Evolutionary conservation across 1,140 invertebrate genomes (phyloP).

Genomic region (Drosophila asahinai): DNA sequence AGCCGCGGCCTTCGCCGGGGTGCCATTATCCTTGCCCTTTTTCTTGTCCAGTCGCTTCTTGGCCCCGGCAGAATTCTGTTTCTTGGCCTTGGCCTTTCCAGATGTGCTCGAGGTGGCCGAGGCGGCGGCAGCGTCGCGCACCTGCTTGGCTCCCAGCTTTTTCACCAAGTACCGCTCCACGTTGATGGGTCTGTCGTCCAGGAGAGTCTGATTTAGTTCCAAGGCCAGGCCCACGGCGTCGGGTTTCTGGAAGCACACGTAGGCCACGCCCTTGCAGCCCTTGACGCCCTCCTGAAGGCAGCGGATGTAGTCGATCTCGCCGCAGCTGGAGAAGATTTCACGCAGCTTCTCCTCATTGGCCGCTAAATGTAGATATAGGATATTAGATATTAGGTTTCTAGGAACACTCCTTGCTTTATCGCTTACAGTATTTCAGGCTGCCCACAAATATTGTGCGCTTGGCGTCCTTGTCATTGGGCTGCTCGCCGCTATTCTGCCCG

Average conservation of each 20-base stretch:
- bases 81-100: conserved; percentile 45
- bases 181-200: conserved; percentile 80
- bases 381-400: neutral
- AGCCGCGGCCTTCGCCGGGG: neutral
- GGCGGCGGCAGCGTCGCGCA: conserved; percentile 51
- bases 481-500: conserved; percentile 4
- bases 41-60: conserved; percentile 67
- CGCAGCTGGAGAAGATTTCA: conserved; percentile 81
- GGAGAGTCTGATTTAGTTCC: conserved; percentile 73
- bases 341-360: conserved; percentile 73
- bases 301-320: conserved; percentile 81
- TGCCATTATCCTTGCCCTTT: conserved; percentile 47
- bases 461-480: conserved; percentile 62
- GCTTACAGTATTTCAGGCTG: conserved; percentile 88
- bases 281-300: conserved; percentile 72
- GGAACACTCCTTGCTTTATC: neutral
- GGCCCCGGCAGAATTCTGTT: conserved; percentile 45
- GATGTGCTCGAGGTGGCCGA: conserved; percentile 17
- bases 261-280: conserved; percentile 82
- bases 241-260: conserved; percentile 76
- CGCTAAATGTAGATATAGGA: conserved; percentile 34
- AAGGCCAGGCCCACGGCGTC: conserved; percentile 79
- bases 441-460: conserved; percentile 91
- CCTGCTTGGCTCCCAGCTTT: conserved; percentile 74
- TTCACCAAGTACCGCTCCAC: conserved; percentile 76